These are phyloP conservation scores for Eupeodes corollae DNA, from an alignment of 1,140 invertebrate genomes.

Conservation along the genomic window DNA sequence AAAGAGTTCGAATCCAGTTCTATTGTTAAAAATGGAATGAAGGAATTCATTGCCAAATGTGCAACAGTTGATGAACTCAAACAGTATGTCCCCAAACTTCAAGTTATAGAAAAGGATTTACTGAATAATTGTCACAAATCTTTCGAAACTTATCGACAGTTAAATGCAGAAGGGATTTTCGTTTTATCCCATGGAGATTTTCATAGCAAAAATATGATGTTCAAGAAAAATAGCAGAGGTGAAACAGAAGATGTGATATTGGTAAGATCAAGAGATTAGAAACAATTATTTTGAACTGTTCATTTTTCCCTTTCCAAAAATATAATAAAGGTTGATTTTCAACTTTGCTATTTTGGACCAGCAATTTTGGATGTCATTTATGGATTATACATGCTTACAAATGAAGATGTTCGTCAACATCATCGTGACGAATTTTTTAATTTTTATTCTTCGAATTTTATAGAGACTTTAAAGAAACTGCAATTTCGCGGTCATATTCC, in stretches of 20 bases:
- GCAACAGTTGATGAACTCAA: neutral
- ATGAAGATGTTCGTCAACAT: neutral
- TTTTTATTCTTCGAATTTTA: neutral
- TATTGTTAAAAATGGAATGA: neutral
- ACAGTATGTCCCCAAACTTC: slow-evolving; percentile 9
- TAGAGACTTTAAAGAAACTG: neutral
- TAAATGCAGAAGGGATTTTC: neutral
- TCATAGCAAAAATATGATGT: slow-evolving; percentile 1
- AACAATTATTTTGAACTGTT: no score
- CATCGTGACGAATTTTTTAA: neutral
- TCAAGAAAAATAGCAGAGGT: neutral
- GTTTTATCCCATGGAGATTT: neutral
- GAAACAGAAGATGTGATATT: neutral
- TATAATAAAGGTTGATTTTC: neutral
- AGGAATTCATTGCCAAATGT: slow-evolving; percentile 6
- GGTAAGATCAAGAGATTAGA: no score
- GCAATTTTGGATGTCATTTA: slow-evolving; percentile 2
- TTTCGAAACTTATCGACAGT: slow-evolving; percentile 6
- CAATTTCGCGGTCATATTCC: neutral
- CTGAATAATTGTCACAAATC: slow-evolving; percentile 1
- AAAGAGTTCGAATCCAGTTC: neutral
- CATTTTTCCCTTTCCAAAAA: no score
- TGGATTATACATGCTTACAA: neutral
- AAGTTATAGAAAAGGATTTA: neutral
- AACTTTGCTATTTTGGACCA: neutral